Conservation (phyloP, 2,113 vertebrate species). For the Hiodon tergisus region DNA sequence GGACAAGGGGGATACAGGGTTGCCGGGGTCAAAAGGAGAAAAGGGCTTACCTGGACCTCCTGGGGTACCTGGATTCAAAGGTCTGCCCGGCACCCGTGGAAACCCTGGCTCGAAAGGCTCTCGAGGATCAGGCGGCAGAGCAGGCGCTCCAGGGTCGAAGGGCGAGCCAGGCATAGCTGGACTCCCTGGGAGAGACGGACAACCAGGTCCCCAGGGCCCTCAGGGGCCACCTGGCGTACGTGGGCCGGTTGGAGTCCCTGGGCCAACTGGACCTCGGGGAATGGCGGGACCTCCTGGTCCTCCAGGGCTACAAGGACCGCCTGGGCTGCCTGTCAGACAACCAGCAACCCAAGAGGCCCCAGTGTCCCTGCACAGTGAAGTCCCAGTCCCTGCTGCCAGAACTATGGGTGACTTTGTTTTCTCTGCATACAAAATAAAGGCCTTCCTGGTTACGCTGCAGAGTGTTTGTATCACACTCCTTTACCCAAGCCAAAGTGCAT, state of each 20-base stretch:
- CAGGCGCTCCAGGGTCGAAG: slow-evolving; percentile 74
- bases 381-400: slow-evolving; percentile 40
- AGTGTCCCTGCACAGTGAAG: slow-evolving; percentile 65
- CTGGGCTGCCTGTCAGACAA: slow-evolving; percentile 42
- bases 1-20: slow-evolving; percentile 76
- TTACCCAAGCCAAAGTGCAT: too few species aligned
- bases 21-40: slow-evolving; percentile 75
- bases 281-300: slow-evolving; percentile 72
- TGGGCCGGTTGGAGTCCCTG: slow-evolving; percentile 75
- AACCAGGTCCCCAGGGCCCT: slow-evolving; percentile 73
- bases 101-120: slow-evolving; percentile 82
- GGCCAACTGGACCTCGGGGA: slow-evolving; percentile 76
- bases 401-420: slow-evolving; percentile 38
- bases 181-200: slow-evolving; percentile 78
- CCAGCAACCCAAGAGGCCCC: slow-evolving; percentile 51
- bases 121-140: slow-evolving; percentile 86
- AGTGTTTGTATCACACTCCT: too few species aligned
- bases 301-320: slow-evolving; percentile 69
- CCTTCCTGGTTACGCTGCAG: not conserved
- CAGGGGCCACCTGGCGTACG: slow-evolving; percentile 77
- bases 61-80: slow-evolving; percentile 79
- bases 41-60: slow-evolving; percentile 71
- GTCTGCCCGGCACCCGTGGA: slow-evolving; percentile 79
- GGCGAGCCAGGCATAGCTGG: slow-evolving; percentile 80
- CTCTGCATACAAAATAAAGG: not conserved